Evolutionary conservation across 2,113 vertebrate genomes (phyloP), one percentile per base, ranked within the genome.

Genomic region (Tragulus kanchil): DNA sequence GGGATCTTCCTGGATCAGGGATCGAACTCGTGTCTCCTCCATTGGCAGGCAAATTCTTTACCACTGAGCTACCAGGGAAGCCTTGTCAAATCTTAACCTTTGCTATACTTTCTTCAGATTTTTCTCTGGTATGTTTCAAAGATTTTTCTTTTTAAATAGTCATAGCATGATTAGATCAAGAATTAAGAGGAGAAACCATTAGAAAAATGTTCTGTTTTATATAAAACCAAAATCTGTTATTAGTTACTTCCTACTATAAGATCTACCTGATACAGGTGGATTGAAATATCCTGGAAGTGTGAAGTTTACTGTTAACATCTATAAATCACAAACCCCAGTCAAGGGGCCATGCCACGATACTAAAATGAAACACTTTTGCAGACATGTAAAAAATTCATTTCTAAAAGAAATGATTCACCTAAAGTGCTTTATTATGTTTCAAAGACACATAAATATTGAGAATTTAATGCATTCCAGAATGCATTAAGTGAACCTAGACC

Each of bases 221-320:
- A 79, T 75, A 84, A 96, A 97, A 56, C 48, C 52, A 95, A 73
- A 97, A 64, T 81, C 42, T 78, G 50, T 50, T 67, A n/a, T 67
- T 90, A 81, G 16, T 93, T 65, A 91, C 31, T 92, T 82, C n/a
- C 93, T 87, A 97, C 52, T 36, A 94, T n/a, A n/a, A n/a, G n/a
- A n/a, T n/a, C n/a, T n/a, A 78, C 28, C 28, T 85, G 16, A 88
- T 2, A 92, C 85, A 79, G 10, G 5, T 7, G 87, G 52, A 78
- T 4, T 16, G 25, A 83, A 92, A 95, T 59, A 62, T 82, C 69
- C 73, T 42, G 23, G 73, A 92, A 95, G 93, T 75, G 89, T 83
- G 77, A 96, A 48, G 88, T 94, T 61, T 56, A 86, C 81, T 81
- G n/a, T 81, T 92, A 92, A 85, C 62, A 90, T 87, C 75, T 85